Evolutionary conservation across 2,888 invertebrate genomes (phyloP).

Genomic region (Temnothorax unifasciatus): DNA sequence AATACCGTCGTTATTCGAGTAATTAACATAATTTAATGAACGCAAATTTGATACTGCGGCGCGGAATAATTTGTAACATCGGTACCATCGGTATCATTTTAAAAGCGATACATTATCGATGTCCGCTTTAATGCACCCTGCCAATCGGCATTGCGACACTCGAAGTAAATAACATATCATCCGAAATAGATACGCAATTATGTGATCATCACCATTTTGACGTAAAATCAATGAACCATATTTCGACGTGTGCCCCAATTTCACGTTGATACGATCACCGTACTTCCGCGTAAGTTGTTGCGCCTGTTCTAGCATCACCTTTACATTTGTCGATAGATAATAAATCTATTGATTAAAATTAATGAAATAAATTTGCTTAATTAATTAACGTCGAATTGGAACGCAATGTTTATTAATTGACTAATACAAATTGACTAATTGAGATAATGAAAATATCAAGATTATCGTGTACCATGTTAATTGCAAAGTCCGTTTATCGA

Average conservation of each 20-base stretch:
- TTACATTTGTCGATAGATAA: slow-evolving; percentile 4
- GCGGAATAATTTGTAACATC: slow-evolving; percentile 44
- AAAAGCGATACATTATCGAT: slow-evolving; percentile 47
- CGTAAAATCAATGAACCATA: slow-evolving; percentile 46
- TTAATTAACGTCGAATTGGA: not conserved
- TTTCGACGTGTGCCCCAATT: slow-evolving; percentile 34
- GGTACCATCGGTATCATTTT: slow-evolving; percentile 46
- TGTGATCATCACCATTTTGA: slow-evolving; percentile 48
- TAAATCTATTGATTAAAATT: slow-evolving; percentile 21
- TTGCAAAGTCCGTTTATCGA: not conserved
- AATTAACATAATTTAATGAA: slow-evolving; percentile 60
- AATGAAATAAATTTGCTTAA: not conserved
- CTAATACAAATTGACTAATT: slow-evolving; percentile 6
- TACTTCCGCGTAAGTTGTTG: slow-evolving; percentile 11
- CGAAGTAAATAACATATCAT: slow-evolving; percentile 51
- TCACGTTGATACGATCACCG: slow-evolving; percentile 4
- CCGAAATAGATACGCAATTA: slow-evolving; percentile 51
- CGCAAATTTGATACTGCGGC: slow-evolving; percentile 49
- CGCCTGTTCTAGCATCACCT: not conserved
- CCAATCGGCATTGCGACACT: slow-evolving; percentile 36
- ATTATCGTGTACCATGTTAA: not conserved
- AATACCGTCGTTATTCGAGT: slow-evolving; percentile 40
- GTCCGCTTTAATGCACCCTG: slow-evolving; percentile 37
- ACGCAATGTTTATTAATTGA: not conserved
- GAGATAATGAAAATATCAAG: slow-evolving; percentile 12